A percentile compares a stretch with the other conserved stretches of the same genome.
phyloP scores from a whole-genome alignment of 2,888 invertebrate species.

The Nematopogon swammerdamellus region DNA sequence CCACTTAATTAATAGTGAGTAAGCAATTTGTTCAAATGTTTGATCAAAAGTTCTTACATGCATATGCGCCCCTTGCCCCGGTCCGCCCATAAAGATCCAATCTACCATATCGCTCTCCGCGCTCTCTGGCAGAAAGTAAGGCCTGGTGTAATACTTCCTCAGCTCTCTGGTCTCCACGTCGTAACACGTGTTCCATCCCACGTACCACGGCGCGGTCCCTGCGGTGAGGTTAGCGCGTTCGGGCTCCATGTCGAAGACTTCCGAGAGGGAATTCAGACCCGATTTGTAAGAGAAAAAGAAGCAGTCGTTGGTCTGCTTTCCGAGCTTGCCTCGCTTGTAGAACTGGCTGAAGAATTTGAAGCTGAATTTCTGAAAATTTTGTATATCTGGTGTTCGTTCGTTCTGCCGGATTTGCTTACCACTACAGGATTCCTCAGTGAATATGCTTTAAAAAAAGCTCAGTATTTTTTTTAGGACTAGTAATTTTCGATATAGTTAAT shows the following conservation, averaged over 20 bases:
- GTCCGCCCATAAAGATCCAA: slow-evolving; percentile 97
- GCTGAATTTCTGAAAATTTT: slow-evolving; percentile 59
- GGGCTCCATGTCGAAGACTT: slow-evolving; percentile 79
- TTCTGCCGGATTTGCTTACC: no score
- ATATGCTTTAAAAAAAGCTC: no score
- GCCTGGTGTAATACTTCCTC: slow-evolving; percentile 73
- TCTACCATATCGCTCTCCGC: slow-evolving; percentile 89
- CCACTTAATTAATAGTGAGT: no score
- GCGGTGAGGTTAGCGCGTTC: slow-evolving; percentile 63
- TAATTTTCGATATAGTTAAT: no score
- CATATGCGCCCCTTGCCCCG: slow-evolving; percentile 93
- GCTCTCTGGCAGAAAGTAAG: slow-evolving; percentile 83
- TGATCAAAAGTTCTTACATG: no score
- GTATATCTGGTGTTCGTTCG: not conserved
- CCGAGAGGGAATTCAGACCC: slow-evolving; percentile 70
- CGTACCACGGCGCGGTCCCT: slow-evolving; percentile 67
- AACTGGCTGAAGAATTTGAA: slow-evolving; percentile 80
- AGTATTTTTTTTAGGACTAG: no score
- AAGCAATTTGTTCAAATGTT: no score
- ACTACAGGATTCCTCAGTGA: no score
- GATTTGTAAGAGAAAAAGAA: slow-evolving; percentile 95
- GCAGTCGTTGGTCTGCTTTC: slow-evolving; percentile 62
- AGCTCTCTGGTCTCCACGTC: slow-evolving; percentile 74
- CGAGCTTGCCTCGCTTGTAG: slow-evolving; percentile 60
- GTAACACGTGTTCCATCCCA: slow-evolving; percentile 93